Percentiles rank a stretch among this genome's conserved stretches.
These are phyloP conservation scores for Drosophila kanapiae DNA, from an alignment of 1,140 invertebrate species.

Conservation along the genomic window DNA sequence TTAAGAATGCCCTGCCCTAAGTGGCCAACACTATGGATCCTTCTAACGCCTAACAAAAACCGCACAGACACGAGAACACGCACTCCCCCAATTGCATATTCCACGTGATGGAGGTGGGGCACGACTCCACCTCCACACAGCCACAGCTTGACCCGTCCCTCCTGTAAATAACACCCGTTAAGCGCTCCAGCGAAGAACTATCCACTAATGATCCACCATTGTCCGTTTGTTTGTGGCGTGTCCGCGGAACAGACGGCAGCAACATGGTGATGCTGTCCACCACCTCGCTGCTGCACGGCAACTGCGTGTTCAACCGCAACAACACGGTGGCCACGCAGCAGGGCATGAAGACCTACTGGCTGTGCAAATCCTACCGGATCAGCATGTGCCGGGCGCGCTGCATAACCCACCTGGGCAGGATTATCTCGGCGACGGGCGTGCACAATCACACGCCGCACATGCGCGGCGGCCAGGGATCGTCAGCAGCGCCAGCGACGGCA, in stretches of 20 bases:
- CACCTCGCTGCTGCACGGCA: constrained; percentile 84
- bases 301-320: constrained; percentile 85
- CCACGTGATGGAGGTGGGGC: constrained; percentile 6
- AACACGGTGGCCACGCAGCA: constrained; percentile 85
- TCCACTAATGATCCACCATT: constrained; percentile 79
- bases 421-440: constrained; percentile 84
- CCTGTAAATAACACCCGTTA: constrained; percentile 70
- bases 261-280: constrained; percentile 85
- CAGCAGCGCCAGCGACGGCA: neutral
- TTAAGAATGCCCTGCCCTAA: neutral
- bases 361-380: constrained; percentile 85
- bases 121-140: constrained; percentile 13
- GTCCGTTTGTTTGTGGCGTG: constrained; percentile 69
- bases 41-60: constrained; percentile 23
- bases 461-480: constrained; percentile 53
- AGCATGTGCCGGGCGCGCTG: constrained; percentile 85
- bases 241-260: constrained; percentile 66
- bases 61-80: constrained; percentile 28
- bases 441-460: constrained; percentile 85
- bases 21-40: neutral
- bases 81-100: constrained; percentile 5
- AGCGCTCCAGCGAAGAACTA: constrained; percentile 47
- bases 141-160: constrained; percentile 8
- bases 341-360: constrained; percentile 85
- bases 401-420: constrained; percentile 83